Percentiles rank a stretch among this genome's conserved stretches.
Conservation (phyloP, 2,888 invertebrate species). For the Harpalus rubripes region DNA sequence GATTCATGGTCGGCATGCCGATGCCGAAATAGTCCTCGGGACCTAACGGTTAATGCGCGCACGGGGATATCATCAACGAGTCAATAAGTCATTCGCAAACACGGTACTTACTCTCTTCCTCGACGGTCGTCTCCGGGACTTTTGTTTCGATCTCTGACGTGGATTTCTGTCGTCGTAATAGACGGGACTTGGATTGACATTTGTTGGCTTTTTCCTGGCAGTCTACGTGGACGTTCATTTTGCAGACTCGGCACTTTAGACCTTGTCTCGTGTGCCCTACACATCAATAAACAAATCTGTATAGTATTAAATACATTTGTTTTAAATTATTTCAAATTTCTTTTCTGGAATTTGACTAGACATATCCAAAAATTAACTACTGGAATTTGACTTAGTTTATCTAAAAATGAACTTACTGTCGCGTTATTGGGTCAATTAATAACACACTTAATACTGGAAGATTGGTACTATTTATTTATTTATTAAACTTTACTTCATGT, state of each 20-base stretch:
- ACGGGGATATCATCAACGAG: neutral
- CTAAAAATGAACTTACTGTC: too few relatives aligned
- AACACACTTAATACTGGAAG: too few relatives aligned
- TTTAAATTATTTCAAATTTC: too few relatives aligned
- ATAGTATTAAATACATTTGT: too few relatives aligned
- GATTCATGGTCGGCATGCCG: conserved; percentile 76
- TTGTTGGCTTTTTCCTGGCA: conserved; percentile 90
- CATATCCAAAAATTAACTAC: too few relatives aligned
- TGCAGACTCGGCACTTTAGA: conserved; percentile 92
- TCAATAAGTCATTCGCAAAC: neutral
- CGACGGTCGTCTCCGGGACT: conserved; percentile 82
- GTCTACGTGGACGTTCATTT: conserved; percentile 94
- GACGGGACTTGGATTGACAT: conserved; percentile 91
- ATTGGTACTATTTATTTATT: too few relatives aligned
- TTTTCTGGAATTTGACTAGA: too few relatives aligned
- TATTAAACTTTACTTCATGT: too few relatives aligned
- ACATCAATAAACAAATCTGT: conserved; percentile 62
- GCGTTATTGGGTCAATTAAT: too few relatives aligned
- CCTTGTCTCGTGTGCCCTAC: conserved; percentile 95
- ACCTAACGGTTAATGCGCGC: conserved; percentile 68
- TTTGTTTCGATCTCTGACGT: conserved; percentile 90
- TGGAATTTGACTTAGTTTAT: too few relatives aligned
- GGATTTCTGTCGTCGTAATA: conserved; percentile 92
- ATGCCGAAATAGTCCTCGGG: conserved; percentile 73
- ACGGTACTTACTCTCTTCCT: conserved; percentile 89